Evolutionary conservation across 2,888 invertebrate genomes (phyloP).

Genomic region (Sclerodermus sp.): DNA sequence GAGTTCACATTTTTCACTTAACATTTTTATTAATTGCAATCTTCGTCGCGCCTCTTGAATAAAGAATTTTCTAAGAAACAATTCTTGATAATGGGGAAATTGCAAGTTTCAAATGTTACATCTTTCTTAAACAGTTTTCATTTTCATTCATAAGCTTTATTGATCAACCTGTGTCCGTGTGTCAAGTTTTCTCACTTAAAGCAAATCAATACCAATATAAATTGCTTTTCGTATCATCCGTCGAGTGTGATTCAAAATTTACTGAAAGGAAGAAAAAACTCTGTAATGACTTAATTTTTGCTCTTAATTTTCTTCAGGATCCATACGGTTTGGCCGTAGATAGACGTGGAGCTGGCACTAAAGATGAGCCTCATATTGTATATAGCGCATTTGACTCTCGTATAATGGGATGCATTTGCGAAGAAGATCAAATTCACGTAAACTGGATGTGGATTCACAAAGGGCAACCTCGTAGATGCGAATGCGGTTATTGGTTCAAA

Average conservation of each 20-base stretch:
- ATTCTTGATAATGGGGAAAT: too few relatives aligned
- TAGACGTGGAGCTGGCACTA: constrained; percentile 81
- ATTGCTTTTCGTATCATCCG: too few relatives aligned
- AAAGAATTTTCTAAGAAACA: too few relatives aligned
- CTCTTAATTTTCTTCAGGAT: constrained; percentile 57
- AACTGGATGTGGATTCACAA: constrained; percentile 96
- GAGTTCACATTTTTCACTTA: constrained; percentile 11
- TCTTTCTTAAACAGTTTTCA: not conserved
- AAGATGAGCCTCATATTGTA: constrained; percentile 83
- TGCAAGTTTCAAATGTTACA: not conserved
- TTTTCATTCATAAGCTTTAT: not conserved
- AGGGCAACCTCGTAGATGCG: constrained; percentile 88
- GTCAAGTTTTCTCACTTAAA: not conserved
- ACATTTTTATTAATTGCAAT: not conserved
- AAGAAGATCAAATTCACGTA: constrained; percentile 87
- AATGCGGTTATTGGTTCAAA: constrained; percentile 97
- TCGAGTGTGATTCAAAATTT: not conserved
- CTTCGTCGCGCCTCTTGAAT: not conserved
- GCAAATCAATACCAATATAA: not conserved
- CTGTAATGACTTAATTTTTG: not conserved
- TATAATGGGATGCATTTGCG: constrained; percentile 93
- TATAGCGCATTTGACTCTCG: constrained; percentile 89
- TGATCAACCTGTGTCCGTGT: too few relatives aligned
- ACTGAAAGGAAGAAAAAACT: not conserved
- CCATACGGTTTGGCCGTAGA: constrained; percentile 83